phyloP scores from a whole-genome alignment of 1,140 invertebrate genomes.

The Euborellia annulipes region DNA sequence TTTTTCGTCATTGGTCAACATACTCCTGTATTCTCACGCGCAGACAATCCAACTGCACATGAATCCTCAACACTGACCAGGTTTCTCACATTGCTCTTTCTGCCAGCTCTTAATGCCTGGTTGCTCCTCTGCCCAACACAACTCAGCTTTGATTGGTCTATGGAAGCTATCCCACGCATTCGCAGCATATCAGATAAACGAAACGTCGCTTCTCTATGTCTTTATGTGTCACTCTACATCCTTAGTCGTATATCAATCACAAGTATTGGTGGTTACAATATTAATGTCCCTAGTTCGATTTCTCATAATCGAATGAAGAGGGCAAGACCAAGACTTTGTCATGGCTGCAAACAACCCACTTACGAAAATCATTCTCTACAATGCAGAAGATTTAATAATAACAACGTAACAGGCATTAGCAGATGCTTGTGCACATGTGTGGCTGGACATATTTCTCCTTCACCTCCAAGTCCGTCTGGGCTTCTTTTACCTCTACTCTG shows the following conservation, averaged over 20 bases:
- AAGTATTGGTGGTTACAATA: no score
- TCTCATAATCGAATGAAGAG: no score
- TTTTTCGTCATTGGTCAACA: conserved; percentile 42
- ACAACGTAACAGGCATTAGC: not conserved
- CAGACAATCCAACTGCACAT: conserved; percentile 79
- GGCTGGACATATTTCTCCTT: conserved; percentile 17
- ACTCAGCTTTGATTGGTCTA: conserved; percentile 90
- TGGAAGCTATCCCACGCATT: conserved; percentile 78
- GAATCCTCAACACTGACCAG: conserved; percentile 51
- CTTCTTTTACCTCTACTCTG: conserved; percentile 53
- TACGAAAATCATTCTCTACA: conserved; percentile 15
- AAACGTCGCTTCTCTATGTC: conserved; percentile 50
- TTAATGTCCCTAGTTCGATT: no score
- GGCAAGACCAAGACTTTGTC: conserved; percentile 12
- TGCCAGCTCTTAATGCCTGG: conserved; percentile 72
- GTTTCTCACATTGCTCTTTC: conserved; percentile 69
- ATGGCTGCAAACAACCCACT: no score
- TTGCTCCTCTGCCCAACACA: conserved; percentile 65
- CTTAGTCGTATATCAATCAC: no score
- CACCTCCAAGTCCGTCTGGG: conserved; percentile 19
- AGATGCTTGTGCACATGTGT: conserved; percentile 1
- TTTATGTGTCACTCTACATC: conserved; percentile 38
- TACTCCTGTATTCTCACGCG: conserved; percentile 64
- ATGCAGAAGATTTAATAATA: not conserved
- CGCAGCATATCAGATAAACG: conserved; percentile 52